Percentiles rank a stretch among this genome's conserved stretches.
phyloP scores from a whole-genome alignment of 1,140 invertebrate genomes.

The Battus philenor region DNA sequence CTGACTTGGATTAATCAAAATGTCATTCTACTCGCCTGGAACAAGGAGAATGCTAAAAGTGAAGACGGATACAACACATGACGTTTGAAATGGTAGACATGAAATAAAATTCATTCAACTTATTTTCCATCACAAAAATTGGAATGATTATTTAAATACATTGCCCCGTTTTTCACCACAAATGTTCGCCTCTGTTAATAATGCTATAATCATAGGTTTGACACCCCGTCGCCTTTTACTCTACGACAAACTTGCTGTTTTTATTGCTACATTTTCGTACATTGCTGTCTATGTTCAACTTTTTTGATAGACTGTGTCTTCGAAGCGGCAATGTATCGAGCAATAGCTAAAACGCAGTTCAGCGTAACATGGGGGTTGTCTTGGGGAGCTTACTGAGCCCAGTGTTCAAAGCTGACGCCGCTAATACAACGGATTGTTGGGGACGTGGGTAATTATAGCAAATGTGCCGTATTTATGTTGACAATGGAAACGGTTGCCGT shows the following conservation, averaged over 20 bases:
- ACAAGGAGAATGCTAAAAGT: background rate
- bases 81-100: background rate
- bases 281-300: conserved; percentile 11
- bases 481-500: conserved; percentile 42
- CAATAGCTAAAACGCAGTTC: conserved; percentile 9
- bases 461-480: conserved; percentile 59
- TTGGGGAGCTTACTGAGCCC: conserved; percentile 22
- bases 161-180: conserved; percentile 54
- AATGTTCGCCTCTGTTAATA: conserved; percentile 53
- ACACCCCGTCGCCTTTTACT: conserved; percentile 35
- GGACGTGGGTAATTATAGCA: conserved; percentile 61
- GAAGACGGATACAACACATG: background rate
- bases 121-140: conserved; percentile 6
- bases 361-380: conserved; percentile 14
- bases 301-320: background rate
- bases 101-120: background rate
- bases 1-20: background rate
- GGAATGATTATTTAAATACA: conserved; percentile 21
- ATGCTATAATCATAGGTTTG: conserved; percentile 68
- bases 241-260: background rate
- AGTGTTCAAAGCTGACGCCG: conserved; percentile 37
- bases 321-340: conserved; percentile 30
- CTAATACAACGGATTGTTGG: conserved; percentile 62
- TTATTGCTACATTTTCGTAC: conserved; percentile 2
- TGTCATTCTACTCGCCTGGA: background rate